Evolutionary conservation across 1,140 invertebrate species (phyloP), one percentile per base, ranked within the genome.

Genomic region (Dendroctonus ponderosae): DNA sequence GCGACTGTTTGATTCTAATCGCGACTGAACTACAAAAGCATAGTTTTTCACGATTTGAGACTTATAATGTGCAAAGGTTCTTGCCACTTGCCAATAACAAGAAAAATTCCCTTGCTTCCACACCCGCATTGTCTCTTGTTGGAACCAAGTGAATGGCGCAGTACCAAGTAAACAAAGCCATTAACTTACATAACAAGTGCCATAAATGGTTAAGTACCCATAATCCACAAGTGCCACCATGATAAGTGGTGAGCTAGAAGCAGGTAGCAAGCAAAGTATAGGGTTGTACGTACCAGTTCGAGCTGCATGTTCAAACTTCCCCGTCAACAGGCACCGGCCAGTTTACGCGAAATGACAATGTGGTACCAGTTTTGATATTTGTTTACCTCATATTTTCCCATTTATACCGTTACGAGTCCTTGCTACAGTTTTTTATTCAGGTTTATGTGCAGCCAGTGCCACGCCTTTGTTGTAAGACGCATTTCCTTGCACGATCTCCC

Each of bases 391-490:
- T 68, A 66, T 68, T 67, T 72, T 69, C 66, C 72, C 65, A 73
- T 73, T 74, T 74, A 74, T 74, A 74, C 69, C 63, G 73, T 66
- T 66, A 72, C 67, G 52, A 69, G 72, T 71, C 73, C 73, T 74
- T 74, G 73, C 62, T 52, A 69, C 64, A 70, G 69, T 73, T 73
- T 73, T 74, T 26, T 26, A 26, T 26, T 69, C 70, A 49, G 53
- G 40, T 51, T 60, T 53, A 53, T 41, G 46, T 42, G 41, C 12
- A 26, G 9, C 12, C 42, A 14, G 37, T 12, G 42, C 62, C 62
- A 65, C 62, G 46, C 62, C 62, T 65, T 11, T 40, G 5, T 4
- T 39, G 50, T n/a, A 62, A 46, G 26, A 51, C 38, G 59, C 59
- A 51, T 57, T 57, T 57, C 46, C 41, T 54, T 63, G 49, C 60